Evolutionary conservation across 2,797 vertebrate genomes (phyloP).

Genomic region (Channallabes apus): DNA sequence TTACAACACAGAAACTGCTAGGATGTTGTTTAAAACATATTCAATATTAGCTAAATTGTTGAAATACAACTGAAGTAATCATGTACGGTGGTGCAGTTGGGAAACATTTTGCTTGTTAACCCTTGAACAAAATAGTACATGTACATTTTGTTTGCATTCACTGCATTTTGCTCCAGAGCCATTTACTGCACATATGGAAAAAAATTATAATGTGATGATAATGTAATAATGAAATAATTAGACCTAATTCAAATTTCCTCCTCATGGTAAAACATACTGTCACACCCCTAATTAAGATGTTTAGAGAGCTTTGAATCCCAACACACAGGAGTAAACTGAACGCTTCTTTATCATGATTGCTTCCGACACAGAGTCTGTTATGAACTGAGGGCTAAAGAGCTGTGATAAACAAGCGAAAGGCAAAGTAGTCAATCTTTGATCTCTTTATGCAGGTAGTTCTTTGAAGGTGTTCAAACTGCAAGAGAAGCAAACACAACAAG

Average conservation of each 20-base stretch:
- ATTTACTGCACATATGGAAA: background rate
- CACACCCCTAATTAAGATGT: background rate
- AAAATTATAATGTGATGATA: background rate
- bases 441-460: slow-evolving; percentile 25
- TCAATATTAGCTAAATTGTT: background rate
- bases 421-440: background rate
- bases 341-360: slow-evolving; percentile 13
- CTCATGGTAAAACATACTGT: background rate
- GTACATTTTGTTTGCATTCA: background rate
- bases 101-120: too few species aligned
- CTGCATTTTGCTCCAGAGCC: background rate
- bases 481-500: background rate
- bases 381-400: background rate
- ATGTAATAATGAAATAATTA: background rate
- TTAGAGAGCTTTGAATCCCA: background rate
- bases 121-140: too few species aligned
- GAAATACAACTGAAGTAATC: background rate
- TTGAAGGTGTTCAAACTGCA: slow-evolving; percentile 35
- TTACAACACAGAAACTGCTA: background rate
- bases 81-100: background rate
- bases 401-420: slow-evolving; percentile 15
- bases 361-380: background rate
- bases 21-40: background rate
- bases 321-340: background rate
- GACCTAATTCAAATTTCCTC: background rate